Evolutionary conservation across 2,888 invertebrate genomes (phyloP).

Genomic region (Malthinus flaveolus): DNA sequence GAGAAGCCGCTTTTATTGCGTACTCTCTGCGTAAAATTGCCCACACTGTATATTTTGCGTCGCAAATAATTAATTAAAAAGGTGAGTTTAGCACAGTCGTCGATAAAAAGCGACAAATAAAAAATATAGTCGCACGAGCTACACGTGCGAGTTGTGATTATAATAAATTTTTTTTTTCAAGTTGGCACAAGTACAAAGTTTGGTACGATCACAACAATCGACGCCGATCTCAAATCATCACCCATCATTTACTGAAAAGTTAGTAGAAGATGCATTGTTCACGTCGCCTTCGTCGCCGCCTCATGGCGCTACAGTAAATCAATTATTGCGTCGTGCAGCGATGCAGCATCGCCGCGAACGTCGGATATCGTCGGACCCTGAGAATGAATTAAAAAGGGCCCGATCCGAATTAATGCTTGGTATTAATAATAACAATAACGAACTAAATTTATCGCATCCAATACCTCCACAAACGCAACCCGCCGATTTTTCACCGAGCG

Average conservation of each 20-base stretch:
- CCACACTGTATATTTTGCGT: too few species aligned
- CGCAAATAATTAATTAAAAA: too few species aligned
- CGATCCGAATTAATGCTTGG: conserved; percentile 45
- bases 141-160: too few species aligned
- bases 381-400: conserved; percentile 61
- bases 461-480: conserved; percentile 58
- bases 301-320: conserved; percentile 63
- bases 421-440: conserved; percentile 54
- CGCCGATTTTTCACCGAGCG: conserved; percentile 62
- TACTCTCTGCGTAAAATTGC: too few species aligned
- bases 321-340: conserved; percentile 65
- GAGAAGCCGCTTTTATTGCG: too few species aligned
- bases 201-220: conserved; percentile 61
- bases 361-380: conserved; percentile 67
- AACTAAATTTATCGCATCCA: conserved; percentile 43
- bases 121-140: too few species aligned
- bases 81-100: too few species aligned
- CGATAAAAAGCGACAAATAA: too few species aligned
- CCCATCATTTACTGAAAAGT: conserved; percentile 54
- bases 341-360: conserved; percentile 58
- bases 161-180: conserved; percentile 44
- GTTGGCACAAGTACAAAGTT: conserved; percentile 68
- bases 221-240: conserved; percentile 48
- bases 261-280: conserved; percentile 61
- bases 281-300: conserved; percentile 60